phyloP scores from a whole-genome alignment of 2,113 vertebrate genomes.

The Muscicapa adusta region DNA sequence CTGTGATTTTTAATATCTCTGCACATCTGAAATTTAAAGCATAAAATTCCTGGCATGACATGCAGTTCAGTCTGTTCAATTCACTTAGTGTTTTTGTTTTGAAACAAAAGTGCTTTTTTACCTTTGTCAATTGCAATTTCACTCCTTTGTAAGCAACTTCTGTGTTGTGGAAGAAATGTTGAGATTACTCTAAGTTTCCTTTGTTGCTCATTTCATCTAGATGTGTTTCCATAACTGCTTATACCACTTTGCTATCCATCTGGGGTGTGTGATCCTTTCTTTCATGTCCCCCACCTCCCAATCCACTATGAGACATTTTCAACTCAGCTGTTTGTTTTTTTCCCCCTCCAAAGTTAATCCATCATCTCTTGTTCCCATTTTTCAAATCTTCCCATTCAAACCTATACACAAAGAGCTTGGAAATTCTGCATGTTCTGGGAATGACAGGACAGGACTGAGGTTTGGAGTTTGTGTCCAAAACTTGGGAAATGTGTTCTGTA shows the following conservation, averaged over 20 bases:
- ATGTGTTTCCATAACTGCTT: background rate
- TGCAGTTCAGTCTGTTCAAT: background rate
- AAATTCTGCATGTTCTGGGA: background rate
- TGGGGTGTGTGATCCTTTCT: background rate
- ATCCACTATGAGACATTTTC: background rate
- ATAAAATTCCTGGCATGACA: background rate
- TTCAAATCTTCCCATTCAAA: background rate
- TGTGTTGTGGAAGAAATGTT: background rate
- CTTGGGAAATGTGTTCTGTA: background rate
- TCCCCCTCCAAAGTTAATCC: background rate
- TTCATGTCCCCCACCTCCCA: background rate
- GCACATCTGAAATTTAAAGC: background rate
- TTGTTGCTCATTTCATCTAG: background rate
- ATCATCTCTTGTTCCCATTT: rapidly evolving
- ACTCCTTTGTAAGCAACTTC: background rate
- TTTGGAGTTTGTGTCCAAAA: background rate
- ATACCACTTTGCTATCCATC: background rate
- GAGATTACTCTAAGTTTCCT: background rate
- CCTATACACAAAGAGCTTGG: background rate
- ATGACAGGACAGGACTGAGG: background rate
- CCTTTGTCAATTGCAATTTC: background rate
- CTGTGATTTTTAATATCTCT: background rate
- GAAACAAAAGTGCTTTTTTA: background rate
- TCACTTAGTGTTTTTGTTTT: background rate
- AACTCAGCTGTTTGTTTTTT: background rate